Evolutionary conservation across 2,113 vertebrate species (phyloP), one percentile per base, ranked within the genome.

Genomic region (Lonchura striata): DNA sequence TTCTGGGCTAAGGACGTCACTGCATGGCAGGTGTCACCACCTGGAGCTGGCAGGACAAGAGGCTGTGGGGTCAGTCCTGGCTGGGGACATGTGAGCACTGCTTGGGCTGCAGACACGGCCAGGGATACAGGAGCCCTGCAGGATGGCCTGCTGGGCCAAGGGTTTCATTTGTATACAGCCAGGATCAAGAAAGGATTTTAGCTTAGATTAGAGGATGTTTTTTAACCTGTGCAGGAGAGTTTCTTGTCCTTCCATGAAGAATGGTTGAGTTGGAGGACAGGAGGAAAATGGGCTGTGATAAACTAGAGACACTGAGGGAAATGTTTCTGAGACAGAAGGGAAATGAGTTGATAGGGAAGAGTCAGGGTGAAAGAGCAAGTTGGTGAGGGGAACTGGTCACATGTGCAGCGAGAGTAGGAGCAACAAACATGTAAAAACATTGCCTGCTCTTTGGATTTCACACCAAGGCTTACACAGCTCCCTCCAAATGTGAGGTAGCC

Each of bases 351-450:
- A n/a, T 23, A 52, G 25, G 35, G 13, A 80, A 66, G 6, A 60
- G 35, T 25, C 12, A 61, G 16, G 11, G 18, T 37, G 49, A 72
- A 82, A 42, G 27, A 96, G 25, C 10, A 30, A 81, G 44, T 8
- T 53, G 53, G 10, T 82, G 30, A 59, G 13, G 4, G 16, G 7
- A 86, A 20, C 9, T 35, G 11, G 19, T 69, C 21, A 23, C 3
- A 9, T 6, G 1, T 15, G 16, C 24, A 77, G n/a, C 35, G 80
- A 81, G 10, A 63, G 10, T 9, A 52, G 6, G 19, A 27, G 17
- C 15, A 90, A 13, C 0, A 3, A 69, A 11, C 7, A 7, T 6
- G 9, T 74, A 28, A 33, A 77, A 76, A 49, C 0, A 1, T 14
- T 61, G 33, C 12, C 24, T 39, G 30, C 20, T 41, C 31, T 60